Percentiles rank a stretch among this genome's conserved stretches.
Conservation (phyloP, 2,113 vertebrate species). For the Gymnorhina tibicen region DNA sequence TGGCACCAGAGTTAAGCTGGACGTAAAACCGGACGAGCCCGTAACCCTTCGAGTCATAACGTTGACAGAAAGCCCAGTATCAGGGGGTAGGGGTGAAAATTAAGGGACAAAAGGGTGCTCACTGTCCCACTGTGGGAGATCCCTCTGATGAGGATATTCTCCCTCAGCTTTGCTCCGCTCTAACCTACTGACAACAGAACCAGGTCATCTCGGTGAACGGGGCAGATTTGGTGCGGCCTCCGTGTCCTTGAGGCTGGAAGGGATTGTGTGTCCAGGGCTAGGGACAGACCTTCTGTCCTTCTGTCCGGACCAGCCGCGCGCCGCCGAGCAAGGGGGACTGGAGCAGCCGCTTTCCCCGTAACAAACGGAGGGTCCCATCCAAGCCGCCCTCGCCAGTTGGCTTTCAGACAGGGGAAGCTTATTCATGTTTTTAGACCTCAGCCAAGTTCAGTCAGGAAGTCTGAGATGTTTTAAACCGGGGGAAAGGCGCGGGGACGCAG, state of each 20-base stretch:
- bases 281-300: conserved; percentile 9
- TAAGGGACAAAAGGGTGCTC: background rate
- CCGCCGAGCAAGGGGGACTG: background rate
- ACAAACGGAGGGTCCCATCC: conserved; percentile 32
- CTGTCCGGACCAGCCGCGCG: background rate
- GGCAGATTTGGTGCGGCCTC: background rate
- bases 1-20: background rate
- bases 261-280: background rate
- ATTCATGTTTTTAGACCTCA: conserved; percentile 45
- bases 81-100: background rate
- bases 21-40: fast-evolving
- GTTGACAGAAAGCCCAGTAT: background rate
- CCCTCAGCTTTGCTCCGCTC: background rate
- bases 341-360: background rate
- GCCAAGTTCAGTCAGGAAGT: conserved; percentile 51
- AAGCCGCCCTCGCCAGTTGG: conserved; percentile 1
- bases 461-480: background rate
- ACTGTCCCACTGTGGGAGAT: background rate
- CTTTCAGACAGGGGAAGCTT: conserved; percentile 47
- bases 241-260: conserved; percentile 18
- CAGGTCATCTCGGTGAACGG: background rate
- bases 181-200: conserved; percentile 22
- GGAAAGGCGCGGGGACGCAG: background rate
- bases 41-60: fast-evolving
- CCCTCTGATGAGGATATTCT: background rate